Conservation (phyloP, 1,140 invertebrate genomes). For the Drosophila kanapiae region DNA sequence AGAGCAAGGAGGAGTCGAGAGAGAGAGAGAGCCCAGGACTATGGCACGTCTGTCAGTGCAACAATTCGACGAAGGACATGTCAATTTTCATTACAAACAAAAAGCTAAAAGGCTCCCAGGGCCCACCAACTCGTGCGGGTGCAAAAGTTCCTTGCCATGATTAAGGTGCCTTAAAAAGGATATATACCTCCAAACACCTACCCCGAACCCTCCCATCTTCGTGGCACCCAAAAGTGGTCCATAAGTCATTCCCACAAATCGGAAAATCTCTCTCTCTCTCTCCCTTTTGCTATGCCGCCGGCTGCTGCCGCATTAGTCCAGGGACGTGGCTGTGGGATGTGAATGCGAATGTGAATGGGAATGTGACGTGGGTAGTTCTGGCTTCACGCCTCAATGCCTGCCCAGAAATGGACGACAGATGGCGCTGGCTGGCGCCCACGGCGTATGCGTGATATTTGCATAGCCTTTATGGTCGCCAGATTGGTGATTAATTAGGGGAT, state of each 20-base stretch:
- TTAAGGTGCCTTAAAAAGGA: constrained; percentile 62
- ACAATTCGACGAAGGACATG: constrained; percentile 75
- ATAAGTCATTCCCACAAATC: constrained; percentile 62
- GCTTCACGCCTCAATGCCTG: constrained; percentile 49
- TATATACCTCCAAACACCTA: constrained; percentile 21
- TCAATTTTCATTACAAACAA: constrained; percentile 79
- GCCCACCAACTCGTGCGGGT: constrained; percentile 7
- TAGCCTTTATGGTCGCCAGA: constrained; percentile 44
- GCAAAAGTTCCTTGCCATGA: constrained; percentile 44
- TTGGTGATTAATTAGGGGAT: constrained; percentile 55
- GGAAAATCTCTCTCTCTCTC: constrained; percentile 33
- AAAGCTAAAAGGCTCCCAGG: constrained; percentile 67
- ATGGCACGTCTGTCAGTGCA: constrained; percentile 51
- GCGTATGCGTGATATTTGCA: constrained; percentile 55
- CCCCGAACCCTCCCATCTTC: background rate
- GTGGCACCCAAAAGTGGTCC: constrained; percentile 30
- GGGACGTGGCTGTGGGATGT: constrained; percentile 14
- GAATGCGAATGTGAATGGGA: constrained; percentile 20
- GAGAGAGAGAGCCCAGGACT: constrained; percentile 19
- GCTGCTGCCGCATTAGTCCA: constrained; percentile 31
- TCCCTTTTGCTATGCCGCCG: constrained; percentile 14
- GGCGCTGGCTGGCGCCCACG: constrained; percentile 30
- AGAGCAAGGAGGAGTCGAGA: background rate
- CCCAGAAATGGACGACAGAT: constrained; percentile 42
- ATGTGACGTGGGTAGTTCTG: constrained; percentile 53